A percentile compares a stretch with the other conserved stretches of the same genome.
Conservation (phyloP, 1,140 invertebrate species). For the Drosophila guanche region DNA sequence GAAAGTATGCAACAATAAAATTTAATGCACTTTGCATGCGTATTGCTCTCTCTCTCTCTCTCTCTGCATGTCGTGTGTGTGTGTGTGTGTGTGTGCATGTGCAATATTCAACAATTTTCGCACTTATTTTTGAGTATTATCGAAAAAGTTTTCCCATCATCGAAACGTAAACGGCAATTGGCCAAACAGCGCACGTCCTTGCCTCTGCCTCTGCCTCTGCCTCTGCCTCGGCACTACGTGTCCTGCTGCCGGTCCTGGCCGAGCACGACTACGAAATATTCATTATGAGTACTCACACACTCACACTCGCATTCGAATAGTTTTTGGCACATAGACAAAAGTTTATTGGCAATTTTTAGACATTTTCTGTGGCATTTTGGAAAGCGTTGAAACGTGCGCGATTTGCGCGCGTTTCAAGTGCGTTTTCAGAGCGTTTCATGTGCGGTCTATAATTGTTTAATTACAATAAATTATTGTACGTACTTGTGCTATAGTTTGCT, state of each 20-base stretch:
- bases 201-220: slow-evolving; percentile 23
- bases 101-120: slow-evolving; percentile 69
- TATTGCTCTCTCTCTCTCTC: not conserved
- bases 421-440: too few relatives aligned
- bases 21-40: slow-evolving; percentile 23
- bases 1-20: slow-evolving; percentile 61
- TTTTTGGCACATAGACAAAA: slow-evolving; percentile 18
- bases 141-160: slow-evolving; percentile 81
- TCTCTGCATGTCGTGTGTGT: not conserved
- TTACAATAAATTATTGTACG: too few relatives aligned
- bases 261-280: slow-evolving; percentile 3
- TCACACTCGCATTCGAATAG: slow-evolving; percentile 1
- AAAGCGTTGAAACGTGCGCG: slow-evolving; percentile 23
- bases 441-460: too few relatives aligned
- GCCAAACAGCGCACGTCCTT: slow-evolving; percentile 65
- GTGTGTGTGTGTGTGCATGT: slow-evolving; percentile 39
- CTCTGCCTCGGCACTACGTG: slow-evolving; percentile 51
- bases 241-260: slow-evolving; percentile 16
- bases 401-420: too few relatives aligned
- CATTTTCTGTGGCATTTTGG: slow-evolving; percentile 10
- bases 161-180: slow-evolving; percentile 67
- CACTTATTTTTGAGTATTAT: slow-evolving; percentile 82
- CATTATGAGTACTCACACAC: slow-evolving; percentile 13
- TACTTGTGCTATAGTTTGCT: too few relatives aligned
- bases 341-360: slow-evolving; percentile 43